phyloP scores from a whole-genome alignment of 53 echinoderm and acorn worm genomes.

The Mesocentrotus franciscanus region DNA sequence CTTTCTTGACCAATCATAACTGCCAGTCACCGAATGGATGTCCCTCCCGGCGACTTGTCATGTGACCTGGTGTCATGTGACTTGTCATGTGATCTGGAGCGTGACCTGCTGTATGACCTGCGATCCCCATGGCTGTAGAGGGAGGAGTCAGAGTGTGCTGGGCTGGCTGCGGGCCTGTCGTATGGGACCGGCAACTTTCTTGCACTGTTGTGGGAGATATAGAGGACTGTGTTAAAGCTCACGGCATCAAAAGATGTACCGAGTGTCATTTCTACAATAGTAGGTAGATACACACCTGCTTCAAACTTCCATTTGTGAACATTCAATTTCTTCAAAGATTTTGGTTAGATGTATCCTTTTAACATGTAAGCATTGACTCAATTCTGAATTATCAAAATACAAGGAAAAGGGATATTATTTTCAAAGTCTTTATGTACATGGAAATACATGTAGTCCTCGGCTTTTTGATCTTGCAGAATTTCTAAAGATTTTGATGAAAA shows the following conservation, averaged over 20 bases:
- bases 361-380: not conserved
- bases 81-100: slow-evolving; percentile 37
- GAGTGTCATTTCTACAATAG: too few species aligned
- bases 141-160: slow-evolving; percentile 55
- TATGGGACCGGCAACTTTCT: slow-evolving; percentile 96
- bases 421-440: too few species aligned
- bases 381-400: not conserved
- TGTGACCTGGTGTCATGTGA: slow-evolving; percentile 52
- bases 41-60: slow-evolving; percentile 58
- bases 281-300: not conserved
- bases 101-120: slow-evolving; percentile 39
- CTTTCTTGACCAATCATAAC: slow-evolving; percentile 62
- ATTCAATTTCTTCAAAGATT: not conserved
- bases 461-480: too few species aligned
- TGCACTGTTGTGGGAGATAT: slow-evolving; percentile 72
- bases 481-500: too few species aligned
- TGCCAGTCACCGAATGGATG: slow-evolving; percentile 59
- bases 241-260: too few species aligned
- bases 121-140: slow-evolving; percentile 14
- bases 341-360: not conserved
- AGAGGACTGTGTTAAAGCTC: not conserved
- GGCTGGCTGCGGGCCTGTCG: slow-evolving; percentile 74
- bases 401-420: too few species aligned
- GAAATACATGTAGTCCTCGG: too few species aligned
- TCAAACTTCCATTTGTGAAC: not conserved